Percentiles rank a stretch among this genome's conserved stretches.
Conservation (phyloP, 2,797 vertebrate genomes). For the Pampus argenteus region DNA sequence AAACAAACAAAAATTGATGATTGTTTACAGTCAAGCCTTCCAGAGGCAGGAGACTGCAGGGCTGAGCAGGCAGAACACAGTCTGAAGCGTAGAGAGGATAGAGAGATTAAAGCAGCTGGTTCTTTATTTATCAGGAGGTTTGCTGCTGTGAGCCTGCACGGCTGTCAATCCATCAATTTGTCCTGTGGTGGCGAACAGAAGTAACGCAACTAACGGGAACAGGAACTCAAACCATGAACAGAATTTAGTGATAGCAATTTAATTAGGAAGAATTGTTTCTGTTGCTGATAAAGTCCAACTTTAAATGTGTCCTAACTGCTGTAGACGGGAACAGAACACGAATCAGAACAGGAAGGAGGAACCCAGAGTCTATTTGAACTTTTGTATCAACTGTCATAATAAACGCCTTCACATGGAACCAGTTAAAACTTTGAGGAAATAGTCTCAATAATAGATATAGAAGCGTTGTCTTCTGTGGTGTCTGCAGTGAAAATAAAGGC, state of each 20-base stretch:
- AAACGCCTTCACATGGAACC: too few species aligned
- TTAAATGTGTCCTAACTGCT: not conserved
- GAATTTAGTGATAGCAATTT: constrained; percentile 28
- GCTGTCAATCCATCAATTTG: constrained; percentile 60
- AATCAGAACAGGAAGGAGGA: constrained; percentile 5
- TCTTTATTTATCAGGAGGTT: constrained; percentile 60
- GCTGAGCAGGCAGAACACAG: constrained; percentile 16
- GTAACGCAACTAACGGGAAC: constrained; percentile 31
- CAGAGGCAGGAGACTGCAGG: constrained; percentile 38
- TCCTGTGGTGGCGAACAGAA: constrained; percentile 40
- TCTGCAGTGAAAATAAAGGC: too few species aligned
- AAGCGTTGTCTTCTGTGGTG: too few species aligned
- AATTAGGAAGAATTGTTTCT: constrained; percentile 16
- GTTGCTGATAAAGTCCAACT: constrained; percentile 20
- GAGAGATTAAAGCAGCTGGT: constrained; percentile 57
- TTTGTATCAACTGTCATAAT: too few species aligned
- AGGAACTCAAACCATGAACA: constrained; percentile 49
- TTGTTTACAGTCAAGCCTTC: constrained; percentile 19
- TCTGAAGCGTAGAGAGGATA: constrained; percentile 20
- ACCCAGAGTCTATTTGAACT: too few species aligned
- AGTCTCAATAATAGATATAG: too few species aligned
- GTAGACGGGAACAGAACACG: not conserved
- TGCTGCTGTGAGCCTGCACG: constrained; percentile 20
- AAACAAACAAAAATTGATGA: not conserved
- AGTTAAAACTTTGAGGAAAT: too few species aligned